Base-by-base conservation (phyloP, 2,113 vertebrate genomes). In the Opisthocomus hoazin region DNA sequence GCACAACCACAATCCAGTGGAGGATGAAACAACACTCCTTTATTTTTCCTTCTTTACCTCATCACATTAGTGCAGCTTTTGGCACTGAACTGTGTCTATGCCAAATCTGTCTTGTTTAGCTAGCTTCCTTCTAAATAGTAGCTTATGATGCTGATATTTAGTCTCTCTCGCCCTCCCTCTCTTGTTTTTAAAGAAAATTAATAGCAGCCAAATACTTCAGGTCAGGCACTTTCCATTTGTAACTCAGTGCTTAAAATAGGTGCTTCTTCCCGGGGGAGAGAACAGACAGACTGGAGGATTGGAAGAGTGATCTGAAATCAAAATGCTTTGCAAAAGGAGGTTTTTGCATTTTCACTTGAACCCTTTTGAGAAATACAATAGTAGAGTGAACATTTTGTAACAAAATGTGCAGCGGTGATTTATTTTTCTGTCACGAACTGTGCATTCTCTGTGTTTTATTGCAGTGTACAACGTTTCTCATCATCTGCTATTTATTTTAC, bases 401-500 rank as follows among this genome's bases (percentile, higher is more conserved):
- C 56, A 61, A 77, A 94, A 81, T 51, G 64, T 79, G 36, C 73
- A 91, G 45, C 76, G 65, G 11, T 80, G 80, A 94, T 63, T 94
- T 87, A 89, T 76, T 93, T 96, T 89, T 84, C 66, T 90, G 78
- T 90, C 81, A 87, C 10, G 32, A 93, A 71, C 61, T 7, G 2
- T 58, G 80, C 61, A 57, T 89, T 90, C 75, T 77, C 82, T 77
- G 9, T 89, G 61, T 86, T 95, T 87, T 89, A 91, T 87, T 85
- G 89, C 51, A 57, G 81, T 56, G 69, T 86, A 82, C 70, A 92
- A 75, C 71, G 87, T 94, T 95, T 94, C 80, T 93, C 87, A 91
- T 94, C 70, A 77, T 78, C 66, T 82, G 50, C 91, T 97, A 69
- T 94, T 94, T 94, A 94, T 95, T 96, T 94, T 94, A 91, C n/a